Percentiles rank a stretch among this genome's conserved stretches.
These are phyloP conservation scores for Nesoenas mayeri DNA, from an alignment of 2,113 vertebrate species.

Conservation along the genomic window DNA sequence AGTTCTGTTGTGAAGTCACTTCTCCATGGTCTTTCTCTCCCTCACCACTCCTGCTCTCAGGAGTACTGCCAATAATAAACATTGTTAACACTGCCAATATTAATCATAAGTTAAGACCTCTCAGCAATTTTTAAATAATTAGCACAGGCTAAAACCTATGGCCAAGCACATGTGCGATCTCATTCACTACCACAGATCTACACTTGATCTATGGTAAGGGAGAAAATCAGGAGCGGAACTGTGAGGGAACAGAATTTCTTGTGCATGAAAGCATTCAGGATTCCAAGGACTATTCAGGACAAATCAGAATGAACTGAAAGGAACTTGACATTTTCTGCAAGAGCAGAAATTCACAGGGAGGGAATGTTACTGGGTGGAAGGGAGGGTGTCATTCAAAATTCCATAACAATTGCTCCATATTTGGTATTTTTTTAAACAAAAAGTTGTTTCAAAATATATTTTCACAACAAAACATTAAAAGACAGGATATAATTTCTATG, in stretches of 20 bases:
- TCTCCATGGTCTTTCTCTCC: background rate
- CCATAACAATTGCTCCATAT: background rate
- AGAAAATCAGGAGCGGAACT: background rate
- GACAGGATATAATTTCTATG: background rate
- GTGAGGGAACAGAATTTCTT: background rate
- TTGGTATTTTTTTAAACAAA: background rate
- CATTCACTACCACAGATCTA: background rate
- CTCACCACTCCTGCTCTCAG: background rate
- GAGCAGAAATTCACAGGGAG: background rate
- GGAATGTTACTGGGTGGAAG: background rate
- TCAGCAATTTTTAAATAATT: background rate
- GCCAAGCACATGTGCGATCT: background rate
- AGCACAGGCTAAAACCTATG: background rate
- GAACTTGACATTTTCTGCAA: background rate
- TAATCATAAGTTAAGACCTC: background rate
- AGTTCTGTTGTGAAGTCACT: background rate
- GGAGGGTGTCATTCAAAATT: background rate
- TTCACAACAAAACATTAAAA: background rate
- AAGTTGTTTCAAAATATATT: background rate
- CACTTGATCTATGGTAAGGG: background rate
- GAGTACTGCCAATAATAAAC: background rate
- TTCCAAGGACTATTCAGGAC: background rate
- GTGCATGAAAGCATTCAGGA: background rate
- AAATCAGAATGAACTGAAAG: background rate
- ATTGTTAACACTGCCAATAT: background rate